Evolutionary conservation across 1,140 invertebrate genomes (phyloP), one percentile per base, ranked within the genome.

Genomic region (Brachionus angularis): DNA sequence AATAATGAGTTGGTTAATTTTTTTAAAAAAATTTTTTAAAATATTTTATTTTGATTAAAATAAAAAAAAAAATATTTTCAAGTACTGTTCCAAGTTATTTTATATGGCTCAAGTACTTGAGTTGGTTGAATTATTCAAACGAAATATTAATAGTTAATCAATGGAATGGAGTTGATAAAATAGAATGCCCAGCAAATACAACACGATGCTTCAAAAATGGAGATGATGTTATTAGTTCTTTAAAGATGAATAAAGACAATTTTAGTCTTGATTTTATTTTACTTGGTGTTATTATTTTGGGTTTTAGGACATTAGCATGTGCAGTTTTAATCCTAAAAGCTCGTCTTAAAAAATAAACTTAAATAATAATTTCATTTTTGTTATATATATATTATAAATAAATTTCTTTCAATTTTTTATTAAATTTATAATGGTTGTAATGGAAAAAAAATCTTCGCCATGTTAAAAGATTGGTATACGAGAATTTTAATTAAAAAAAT

Each of bases 1-100:
- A 96, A 96, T 78, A 87, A 87, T 21, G 87, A 86, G 88, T 92
- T 36, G 33, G n/a, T 23, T 7, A 2, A 14, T 31, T 55, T 33
- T 53, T 55, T 29, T 10, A 7, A 18, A 1, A 12, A 8, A 42
- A 14, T 8, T 1, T 58, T n/a, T 39, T 14, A 29, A 14, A 39
- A 39, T 14, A n/a, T 14, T 14, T 39, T 23, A 21, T 55, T 36
- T 34, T 31, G 31, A 18, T 18, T n/a, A n/a, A n/a, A n/a, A n/a
- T n/a, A n/a, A n/a, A n/a, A n/a, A n/a, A n/a, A n/a, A n/a, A n/a
- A n/a, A n/a, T n/a, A 42, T 10, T 42, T 21, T 16, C n/a, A 5
- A 67, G 62, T 33, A 47, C 62, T 18, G 47, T 67, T n/a, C 50
- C 50, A n/a, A 33, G 8, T 23, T 71, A 53, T 39, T 53, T 71